Percentiles rank a stretch among this genome's conserved stretches.
phyloP scores from a whole-genome alignment of 2,797 vertebrate genomes.

The Glyptemys insculpta region DNA sequence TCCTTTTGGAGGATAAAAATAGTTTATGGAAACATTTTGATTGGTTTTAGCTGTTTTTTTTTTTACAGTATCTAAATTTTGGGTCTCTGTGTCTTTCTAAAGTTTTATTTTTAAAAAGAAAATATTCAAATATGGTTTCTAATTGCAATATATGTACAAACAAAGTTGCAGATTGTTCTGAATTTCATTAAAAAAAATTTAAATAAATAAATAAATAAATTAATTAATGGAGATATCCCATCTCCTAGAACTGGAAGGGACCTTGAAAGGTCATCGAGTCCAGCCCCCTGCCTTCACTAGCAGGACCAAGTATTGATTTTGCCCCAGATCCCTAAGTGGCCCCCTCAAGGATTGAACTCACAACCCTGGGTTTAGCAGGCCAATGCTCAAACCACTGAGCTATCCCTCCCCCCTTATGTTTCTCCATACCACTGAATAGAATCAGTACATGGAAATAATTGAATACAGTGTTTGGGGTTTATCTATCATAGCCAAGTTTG shows the following conservation, averaged over 20 bases:
- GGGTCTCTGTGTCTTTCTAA: not conserved
- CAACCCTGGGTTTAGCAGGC: too few relatives aligned
- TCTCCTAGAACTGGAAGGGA: too few relatives aligned
- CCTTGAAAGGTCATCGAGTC: too few relatives aligned
- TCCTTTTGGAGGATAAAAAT: not conserved
- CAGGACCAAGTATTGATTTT: too few relatives aligned
- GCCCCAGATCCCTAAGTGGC: too few relatives aligned
- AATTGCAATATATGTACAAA: not conserved
- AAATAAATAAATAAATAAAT: too few relatives aligned
- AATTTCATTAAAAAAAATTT: too few relatives aligned
- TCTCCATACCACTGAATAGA: not conserved
- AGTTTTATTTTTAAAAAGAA: not conserved
- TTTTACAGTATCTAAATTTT: not conserved
- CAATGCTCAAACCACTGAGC: too few relatives aligned
- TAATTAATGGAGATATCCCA: too few relatives aligned
- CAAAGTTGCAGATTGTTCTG: not conserved
- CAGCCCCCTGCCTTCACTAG: too few relatives aligned
- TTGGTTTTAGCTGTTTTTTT: not conserved
- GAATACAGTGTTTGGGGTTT: not conserved
- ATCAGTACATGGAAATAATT: not conserved
- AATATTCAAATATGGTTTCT: not conserved
- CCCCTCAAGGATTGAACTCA: too few relatives aligned
- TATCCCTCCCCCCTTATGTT: too few relatives aligned
- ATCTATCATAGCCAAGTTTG: not conserved
- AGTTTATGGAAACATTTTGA: not conserved